Percentiles rank a stretch among this genome's conserved stretches.
phyloP scores from a whole-genome alignment of 2,797 vertebrate species.

The Gallinago solitaria region DNA sequence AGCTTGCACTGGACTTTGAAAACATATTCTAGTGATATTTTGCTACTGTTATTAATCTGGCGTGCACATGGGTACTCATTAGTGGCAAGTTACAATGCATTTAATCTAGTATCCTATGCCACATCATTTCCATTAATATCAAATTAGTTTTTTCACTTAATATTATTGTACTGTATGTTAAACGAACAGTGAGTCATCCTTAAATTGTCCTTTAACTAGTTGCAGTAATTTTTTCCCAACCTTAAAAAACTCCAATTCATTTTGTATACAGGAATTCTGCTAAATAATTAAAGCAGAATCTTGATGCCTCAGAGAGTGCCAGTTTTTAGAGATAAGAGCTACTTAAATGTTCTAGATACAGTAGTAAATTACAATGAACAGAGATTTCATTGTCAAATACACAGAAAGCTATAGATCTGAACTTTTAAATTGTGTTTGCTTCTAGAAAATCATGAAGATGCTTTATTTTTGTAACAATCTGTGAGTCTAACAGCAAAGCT shows the following conservation, averaged over 20 bases:
- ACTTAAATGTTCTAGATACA: background rate
- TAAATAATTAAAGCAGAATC: background rate
- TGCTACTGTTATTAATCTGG: conserved; percentile 2
- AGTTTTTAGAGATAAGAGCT: background rate
- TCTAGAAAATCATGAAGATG: background rate
- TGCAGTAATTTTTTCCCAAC: background rate
- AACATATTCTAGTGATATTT: conserved; percentile 3
- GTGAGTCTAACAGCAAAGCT: background rate
- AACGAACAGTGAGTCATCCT: background rate
- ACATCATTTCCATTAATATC: background rate
- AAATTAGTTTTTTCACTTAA: background rate
- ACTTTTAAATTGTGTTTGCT: background rate
- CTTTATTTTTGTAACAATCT: background rate
- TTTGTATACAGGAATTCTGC: background rate
- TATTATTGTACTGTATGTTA: background rate
- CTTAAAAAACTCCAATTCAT: background rate
- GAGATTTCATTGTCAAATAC: background rate
- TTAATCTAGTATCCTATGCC: conserved; percentile 14
- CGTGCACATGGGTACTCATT: background rate
- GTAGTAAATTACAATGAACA: background rate
- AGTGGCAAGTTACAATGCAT: conserved; percentile 2
- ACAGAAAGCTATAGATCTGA: background rate
- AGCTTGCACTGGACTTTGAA: conserved; percentile 11
- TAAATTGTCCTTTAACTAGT: background rate
- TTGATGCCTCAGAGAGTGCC: background rate